Conservation (phyloP, 1,140 invertebrate species). For the Thaumatotibia leucotreta region DNA sequence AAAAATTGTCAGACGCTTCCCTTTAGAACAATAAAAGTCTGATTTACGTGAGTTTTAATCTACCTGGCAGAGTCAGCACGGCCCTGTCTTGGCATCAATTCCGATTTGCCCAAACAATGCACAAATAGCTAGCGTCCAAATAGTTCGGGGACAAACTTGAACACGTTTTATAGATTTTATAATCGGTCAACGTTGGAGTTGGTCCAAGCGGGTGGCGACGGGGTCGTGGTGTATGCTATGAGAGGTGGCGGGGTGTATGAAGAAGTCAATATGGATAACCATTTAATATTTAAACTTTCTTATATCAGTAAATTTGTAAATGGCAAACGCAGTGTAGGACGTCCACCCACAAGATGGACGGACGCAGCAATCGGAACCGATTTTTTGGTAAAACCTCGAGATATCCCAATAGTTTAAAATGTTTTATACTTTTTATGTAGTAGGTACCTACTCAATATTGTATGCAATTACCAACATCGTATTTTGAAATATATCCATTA, state of each 20-base stretch:
- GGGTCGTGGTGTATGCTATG: background rate
- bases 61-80: background rate
- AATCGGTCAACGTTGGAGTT: conserved; percentile 51
- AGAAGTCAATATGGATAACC: too few relatives aligned
- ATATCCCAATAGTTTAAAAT: too few relatives aligned
- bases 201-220: conserved; percentile 30
- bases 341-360: too few relatives aligned
- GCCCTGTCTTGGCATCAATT: background rate
- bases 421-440: too few relatives aligned
- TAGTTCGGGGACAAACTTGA: conserved; percentile 32
- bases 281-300: too few relatives aligned
- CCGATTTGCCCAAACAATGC: background rate
- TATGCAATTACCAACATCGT: too few relatives aligned
- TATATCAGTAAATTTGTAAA: too few relatives aligned
- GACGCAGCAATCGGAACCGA: too few relatives aligned
- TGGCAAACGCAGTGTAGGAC: too few relatives aligned
- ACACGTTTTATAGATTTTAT: conserved; percentile 57
- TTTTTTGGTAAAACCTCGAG: too few relatives aligned
- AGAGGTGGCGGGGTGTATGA: background rate
- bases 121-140: conserved; percentile 21
- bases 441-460: too few relatives aligned
- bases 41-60: background rate
- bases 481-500: too few relatives aligned
- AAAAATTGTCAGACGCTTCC: background rate
- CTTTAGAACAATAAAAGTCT: background rate